These are phyloP conservation scores for Scaptomyza caliginosa DNA, from an alignment of 2,888 invertebrate species.

Conservation along the genomic window DNA sequence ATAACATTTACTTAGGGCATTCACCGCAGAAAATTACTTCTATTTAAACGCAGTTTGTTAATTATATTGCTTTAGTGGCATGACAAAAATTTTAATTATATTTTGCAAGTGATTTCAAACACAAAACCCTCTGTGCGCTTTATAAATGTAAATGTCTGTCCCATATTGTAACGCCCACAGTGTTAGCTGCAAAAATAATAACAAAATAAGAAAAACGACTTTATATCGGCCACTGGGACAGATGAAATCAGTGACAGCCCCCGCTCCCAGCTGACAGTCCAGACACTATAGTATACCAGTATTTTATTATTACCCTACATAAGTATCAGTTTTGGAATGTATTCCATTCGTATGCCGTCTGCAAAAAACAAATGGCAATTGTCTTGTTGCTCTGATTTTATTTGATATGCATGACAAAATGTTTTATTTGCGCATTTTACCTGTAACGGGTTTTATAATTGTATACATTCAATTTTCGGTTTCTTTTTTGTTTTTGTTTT, in stretches of 20 bases:
- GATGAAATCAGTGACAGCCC: slow-evolving; percentile 16
- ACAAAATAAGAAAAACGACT: slow-evolving; percentile 41
- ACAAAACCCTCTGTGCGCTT: slow-evolving; percentile 25
- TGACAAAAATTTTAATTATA: slow-evolving; percentile 54
- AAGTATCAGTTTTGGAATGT: slow-evolving; percentile 43
- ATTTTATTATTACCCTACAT: slow-evolving; percentile 19
- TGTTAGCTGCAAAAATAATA: slow-evolving; percentile 21
- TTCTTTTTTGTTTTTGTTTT: background rate
- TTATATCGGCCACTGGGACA: slow-evolving; percentile 60
- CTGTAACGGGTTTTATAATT: slow-evolving; percentile 12
- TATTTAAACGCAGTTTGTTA: slow-evolving; percentile 25
- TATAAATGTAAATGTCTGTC: slow-evolving; percentile 46
- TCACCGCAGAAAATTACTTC: slow-evolving; percentile 26
- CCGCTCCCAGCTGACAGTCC: slow-evolving; percentile 13
- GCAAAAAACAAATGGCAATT: slow-evolving; percentile 33
- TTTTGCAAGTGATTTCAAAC: slow-evolving; percentile 26
- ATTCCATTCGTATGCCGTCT: slow-evolving; percentile 37
- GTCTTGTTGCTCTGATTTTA: slow-evolving; percentile 42
- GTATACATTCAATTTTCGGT: background rate
- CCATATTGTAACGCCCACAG: slow-evolving; percentile 68
- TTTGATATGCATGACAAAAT: slow-evolving; percentile 69
- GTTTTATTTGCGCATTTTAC: slow-evolving; percentile 31
- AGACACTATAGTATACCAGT: slow-evolving; percentile 49
- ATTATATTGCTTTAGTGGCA: slow-evolving; percentile 41
- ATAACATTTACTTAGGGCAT: slow-evolving; percentile 26